Evolutionary conservation across 2,797 vertebrate genomes (phyloP).

Genomic region (Enteromius radiatus): DNA sequence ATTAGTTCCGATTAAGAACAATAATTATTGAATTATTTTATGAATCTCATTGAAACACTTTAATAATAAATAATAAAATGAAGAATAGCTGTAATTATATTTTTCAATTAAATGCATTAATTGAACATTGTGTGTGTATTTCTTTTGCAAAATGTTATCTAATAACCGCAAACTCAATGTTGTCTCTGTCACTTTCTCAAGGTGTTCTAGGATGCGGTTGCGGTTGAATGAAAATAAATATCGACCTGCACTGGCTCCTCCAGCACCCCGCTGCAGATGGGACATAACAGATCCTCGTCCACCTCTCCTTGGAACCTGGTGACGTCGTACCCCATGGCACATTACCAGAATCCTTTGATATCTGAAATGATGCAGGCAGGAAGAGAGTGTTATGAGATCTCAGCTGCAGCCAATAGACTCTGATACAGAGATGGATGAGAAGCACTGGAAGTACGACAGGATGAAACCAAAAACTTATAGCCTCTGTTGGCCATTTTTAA

Average conservation of each 20-base stretch:
- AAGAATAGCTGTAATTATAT: neutral
- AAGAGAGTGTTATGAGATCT: neutral
- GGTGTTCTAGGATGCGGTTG: neutral
- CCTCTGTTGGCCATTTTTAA: neutral
- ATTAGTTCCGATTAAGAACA: neutral
- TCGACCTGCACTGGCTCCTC: conserved; percentile 97
- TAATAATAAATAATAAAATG: neutral
- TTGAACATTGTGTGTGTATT: neutral
- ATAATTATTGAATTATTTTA: neutral
- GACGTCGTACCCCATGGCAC: conserved; percentile 99
- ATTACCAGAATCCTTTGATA: conserved; percentile 81
- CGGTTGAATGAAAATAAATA: conserved; percentile 14
- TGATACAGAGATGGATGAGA: neutral
- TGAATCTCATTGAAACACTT: neutral
- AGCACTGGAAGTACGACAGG: conserved; percentile 4
- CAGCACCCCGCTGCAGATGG: conserved; percentile 97
- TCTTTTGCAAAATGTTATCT: neutral
- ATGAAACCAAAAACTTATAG: neutral
- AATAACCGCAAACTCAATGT: neutral
- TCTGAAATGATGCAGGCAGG: conserved; percentile 57
- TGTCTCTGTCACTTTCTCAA: neutral
- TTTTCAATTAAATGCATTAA: neutral
- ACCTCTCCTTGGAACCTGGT: conserved; percentile 97
- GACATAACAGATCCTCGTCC: conserved; percentile 97
- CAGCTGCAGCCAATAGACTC: neutral